Evolutionary conservation across 2,888 invertebrate species (phyloP).

Genomic region (Chydorus sphaericus): DNA sequence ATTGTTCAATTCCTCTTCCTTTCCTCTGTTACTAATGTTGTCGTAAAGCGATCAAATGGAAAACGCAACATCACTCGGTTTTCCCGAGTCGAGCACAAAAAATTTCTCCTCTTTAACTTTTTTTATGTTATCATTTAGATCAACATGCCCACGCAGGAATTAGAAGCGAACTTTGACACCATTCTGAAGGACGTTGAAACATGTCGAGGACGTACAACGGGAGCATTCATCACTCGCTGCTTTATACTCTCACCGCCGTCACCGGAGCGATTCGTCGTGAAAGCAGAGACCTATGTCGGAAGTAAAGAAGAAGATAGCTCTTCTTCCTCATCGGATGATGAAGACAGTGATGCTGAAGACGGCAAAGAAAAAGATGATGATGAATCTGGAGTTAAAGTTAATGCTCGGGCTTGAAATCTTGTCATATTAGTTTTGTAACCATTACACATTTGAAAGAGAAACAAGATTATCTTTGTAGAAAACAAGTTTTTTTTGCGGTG

Average conservation of each 20-base stretch:
- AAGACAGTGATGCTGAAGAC: slow-evolving; percentile 7
- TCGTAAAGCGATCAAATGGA: too few species aligned
- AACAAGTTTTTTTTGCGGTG: too few species aligned
- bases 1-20: too few species aligned
- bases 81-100: too few species aligned
- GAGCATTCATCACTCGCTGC: slow-evolving; percentile 53
- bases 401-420: too few species aligned
- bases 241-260: slow-evolving; percentile 37
- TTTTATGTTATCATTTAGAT: slow-evolving; percentile 45
- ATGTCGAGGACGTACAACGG: slow-evolving; percentile 48
- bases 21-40: too few species aligned
- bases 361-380: slow-evolving; percentile 3
- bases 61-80: too few species aligned
- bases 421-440: too few species aligned
- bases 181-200: slow-evolving; percentile 48
- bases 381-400: neutral
- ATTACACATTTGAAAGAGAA: too few species aligned
- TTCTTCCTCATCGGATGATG: neutral
- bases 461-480: too few species aligned
- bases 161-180: slow-evolving; percentile 55
- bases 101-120: too few species aligned
- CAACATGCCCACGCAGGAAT: slow-evolving; percentile 49
- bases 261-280: slow-evolving; percentile 38
- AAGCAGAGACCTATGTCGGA: neutral
- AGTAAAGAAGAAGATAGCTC: neutral